phyloP scores from a whole-genome alignment of 2,113 vertebrate species.

The Amphiprion ocellaris region DNA sequence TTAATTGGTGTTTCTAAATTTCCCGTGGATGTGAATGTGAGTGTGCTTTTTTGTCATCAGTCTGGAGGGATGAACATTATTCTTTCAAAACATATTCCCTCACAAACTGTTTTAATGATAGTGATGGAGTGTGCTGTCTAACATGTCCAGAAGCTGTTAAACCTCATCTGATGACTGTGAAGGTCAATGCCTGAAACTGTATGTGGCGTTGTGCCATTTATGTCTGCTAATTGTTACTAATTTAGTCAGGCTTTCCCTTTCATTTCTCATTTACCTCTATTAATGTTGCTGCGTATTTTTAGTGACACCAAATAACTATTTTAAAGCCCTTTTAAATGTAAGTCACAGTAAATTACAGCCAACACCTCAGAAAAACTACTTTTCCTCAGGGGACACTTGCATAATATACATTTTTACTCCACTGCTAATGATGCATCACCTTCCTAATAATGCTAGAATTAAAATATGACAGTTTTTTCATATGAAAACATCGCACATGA shows the following conservation, averaged over 20 bases:
- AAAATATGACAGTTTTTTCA: constrained; percentile 5
- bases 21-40: too few species aligned
- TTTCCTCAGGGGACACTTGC: not conserved
- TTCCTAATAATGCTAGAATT: not conserved
- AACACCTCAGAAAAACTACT: not conserved
- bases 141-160: not conserved
- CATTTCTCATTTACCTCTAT: not conserved
- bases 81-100: not conserved
- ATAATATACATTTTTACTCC: not conserved
- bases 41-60: not conserved
- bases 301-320: too few species aligned
- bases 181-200: not conserved
- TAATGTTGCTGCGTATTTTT: not conserved
- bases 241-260: not conserved
- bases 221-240: not conserved
- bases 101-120: not conserved
- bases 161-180: not conserved
- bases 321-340: not conserved
- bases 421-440: not conserved
- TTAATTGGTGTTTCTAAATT: too few species aligned
- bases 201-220: not conserved
- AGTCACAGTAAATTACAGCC: not conserved
- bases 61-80: not conserved
- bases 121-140: not conserved
- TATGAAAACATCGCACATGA: not conserved